A percentile compares a stretch with the other conserved stretches of the same genome.
phyloP scores from a whole-genome alignment of 2,113 vertebrate genomes.

The Daubentonia madagascariensis region DNA sequence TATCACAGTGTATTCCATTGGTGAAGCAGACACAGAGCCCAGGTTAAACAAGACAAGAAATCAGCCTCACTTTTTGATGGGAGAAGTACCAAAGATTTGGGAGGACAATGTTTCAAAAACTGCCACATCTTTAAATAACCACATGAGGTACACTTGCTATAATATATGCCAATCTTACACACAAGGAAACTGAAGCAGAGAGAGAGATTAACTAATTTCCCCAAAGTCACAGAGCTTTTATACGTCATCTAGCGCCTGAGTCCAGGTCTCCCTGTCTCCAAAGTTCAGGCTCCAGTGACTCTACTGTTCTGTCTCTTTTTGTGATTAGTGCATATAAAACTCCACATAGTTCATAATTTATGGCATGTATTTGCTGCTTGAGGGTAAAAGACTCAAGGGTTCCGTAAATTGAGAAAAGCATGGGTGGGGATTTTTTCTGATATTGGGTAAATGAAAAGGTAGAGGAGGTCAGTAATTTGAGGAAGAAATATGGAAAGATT shows the following conservation, averaged over 20 bases:
- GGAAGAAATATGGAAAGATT: background rate
- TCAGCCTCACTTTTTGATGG: background rate
- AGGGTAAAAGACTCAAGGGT: background rate
- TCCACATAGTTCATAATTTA: background rate
- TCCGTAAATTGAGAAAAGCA: background rate
- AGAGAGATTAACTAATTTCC: background rate
- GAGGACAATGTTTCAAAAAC: background rate
- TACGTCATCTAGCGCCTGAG: background rate
- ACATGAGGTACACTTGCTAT: background rate
- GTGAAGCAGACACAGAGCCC: background rate
- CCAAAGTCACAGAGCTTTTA: background rate
- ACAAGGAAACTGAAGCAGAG: background rate
- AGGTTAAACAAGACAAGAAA: background rate
- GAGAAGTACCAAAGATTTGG: background rate
- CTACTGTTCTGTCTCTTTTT: background rate
- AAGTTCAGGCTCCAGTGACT: background rate
- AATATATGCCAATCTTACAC: background rate
- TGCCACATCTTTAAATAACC: background rate
- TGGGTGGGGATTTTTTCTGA: background rate
- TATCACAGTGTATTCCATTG: too few species aligned
- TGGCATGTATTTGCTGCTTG: background rate
- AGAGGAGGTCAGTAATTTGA: background rate
- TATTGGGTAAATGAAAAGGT: background rate
- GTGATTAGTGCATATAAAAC: background rate
- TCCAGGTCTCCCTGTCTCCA: background rate